These are phyloP conservation scores for Eupithecia dodoneata DNA, from an alignment of 2,888 invertebrate genomes.

Conservation along the genomic window DNA sequence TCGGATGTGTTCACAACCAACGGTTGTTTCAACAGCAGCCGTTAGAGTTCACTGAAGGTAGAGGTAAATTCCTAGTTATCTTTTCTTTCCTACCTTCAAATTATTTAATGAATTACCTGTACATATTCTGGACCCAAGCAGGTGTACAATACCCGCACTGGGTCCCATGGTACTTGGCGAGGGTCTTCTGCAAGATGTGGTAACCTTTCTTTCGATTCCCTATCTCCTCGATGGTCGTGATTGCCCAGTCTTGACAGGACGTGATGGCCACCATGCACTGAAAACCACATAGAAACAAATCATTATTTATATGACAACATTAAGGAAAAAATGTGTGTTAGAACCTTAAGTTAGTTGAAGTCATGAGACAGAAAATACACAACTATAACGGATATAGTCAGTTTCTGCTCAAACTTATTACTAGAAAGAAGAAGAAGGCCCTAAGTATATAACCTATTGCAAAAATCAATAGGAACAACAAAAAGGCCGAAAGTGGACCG, in stretches of 20 bases:
- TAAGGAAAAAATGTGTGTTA: not conserved
- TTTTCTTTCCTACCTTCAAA: not conserved
- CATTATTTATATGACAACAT: not conserved
- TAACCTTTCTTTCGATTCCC: slow-evolving; percentile 85
- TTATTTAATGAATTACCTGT: slow-evolving; percentile 53
- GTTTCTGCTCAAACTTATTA: not conserved
- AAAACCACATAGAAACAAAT: not conserved
- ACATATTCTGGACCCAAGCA: slow-evolving; percentile 67
- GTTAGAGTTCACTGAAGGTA: not conserved
- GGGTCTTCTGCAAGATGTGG: slow-evolving; percentile 84
- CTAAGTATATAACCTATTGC: too few relatives aligned
- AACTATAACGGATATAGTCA: not conserved
- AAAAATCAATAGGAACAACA: not conserved
- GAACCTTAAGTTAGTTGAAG: not conserved
- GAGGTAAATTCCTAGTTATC: not conserved
- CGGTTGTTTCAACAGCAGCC: not conserved
- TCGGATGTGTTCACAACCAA: not conserved
- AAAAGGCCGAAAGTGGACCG: not conserved
- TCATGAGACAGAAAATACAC: not conserved
- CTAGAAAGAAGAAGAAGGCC: not conserved
- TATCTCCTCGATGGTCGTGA: slow-evolving; percentile 88
- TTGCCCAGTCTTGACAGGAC: slow-evolving; percentile 86
- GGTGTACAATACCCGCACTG: slow-evolving; percentile 88
- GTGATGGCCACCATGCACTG: slow-evolving; percentile 80
- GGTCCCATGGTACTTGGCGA: slow-evolving; percentile 85